Percentiles rank a stretch among this genome's conserved stretches.
Conservation (phyloP, 2,113 vertebrate genomes). For the Cryptomyrus ogoouensis region DNA sequence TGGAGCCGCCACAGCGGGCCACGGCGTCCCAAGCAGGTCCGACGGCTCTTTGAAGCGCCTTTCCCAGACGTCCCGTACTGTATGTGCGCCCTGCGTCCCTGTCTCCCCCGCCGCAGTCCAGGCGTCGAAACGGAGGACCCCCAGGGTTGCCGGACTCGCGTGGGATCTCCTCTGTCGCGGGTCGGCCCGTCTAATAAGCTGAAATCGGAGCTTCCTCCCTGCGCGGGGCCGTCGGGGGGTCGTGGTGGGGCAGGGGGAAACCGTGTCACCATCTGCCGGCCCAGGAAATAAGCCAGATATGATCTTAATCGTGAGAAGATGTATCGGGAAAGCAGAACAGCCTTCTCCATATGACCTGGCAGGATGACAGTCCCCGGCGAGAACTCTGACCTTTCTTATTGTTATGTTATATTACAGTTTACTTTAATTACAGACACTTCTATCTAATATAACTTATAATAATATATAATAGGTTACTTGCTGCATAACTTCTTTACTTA, state of each 20-base stretch:
- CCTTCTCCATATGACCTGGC: neutral
- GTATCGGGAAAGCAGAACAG: neutral
- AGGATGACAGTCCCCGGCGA: neutral
- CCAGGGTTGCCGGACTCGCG: neutral
- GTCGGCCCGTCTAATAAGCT: neutral
- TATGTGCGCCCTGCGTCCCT: neutral
- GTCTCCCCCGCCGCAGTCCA: neutral
- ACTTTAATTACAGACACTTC: neutral
- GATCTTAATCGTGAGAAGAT: slow-evolving; percentile 33
- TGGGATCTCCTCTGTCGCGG: neutral
- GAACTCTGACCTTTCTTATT: slow-evolving; percentile 10
- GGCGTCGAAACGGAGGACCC: neutral
- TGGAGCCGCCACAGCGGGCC: neutral
- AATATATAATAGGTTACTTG: neutral
- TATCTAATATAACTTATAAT: neutral
- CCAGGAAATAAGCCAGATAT: slow-evolving; percentile 31
- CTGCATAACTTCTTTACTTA: neutral
- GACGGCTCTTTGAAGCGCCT: neutral
- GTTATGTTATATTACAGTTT: neutral
- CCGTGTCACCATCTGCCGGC: slow-evolving; percentile 25
- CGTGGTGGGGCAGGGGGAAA: neutral
- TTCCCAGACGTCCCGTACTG: neutral
- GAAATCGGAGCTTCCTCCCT: slow-evolving; percentile 13
- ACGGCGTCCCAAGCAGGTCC: neutral
- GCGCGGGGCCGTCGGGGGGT: neutral